These are phyloP conservation scores for Synanceia verrucosa DNA, from an alignment of 2,797 vertebrate species.

Conservation along the genomic window DNA sequence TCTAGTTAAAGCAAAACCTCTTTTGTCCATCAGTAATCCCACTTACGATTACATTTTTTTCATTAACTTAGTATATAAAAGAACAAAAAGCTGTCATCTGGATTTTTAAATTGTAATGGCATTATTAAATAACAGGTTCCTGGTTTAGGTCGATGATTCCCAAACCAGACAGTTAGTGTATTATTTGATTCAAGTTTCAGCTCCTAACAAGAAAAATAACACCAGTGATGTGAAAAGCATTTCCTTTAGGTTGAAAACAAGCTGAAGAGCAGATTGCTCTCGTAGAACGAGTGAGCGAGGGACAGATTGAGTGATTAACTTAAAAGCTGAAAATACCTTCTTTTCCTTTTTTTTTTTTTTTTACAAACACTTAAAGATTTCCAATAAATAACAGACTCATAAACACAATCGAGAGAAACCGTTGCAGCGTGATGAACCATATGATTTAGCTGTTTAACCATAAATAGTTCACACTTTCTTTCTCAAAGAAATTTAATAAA, in stretches of 20 bases:
- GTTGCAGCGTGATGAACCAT: conserved; percentile 1
- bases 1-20: not conserved
- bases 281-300: conserved; percentile 10
- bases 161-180: not conserved
- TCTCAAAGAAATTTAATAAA: conserved; percentile 9
- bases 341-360: not conserved
- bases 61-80: not conserved
- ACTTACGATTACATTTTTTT: not conserved
- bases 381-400: conserved; percentile 17
- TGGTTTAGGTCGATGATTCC: not conserved
- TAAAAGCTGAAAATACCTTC: not conserved
- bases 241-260: conserved; percentile 21
- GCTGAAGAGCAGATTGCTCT: conserved; percentile 3
- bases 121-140: not conserved
- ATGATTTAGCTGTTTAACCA: conserved; percentile 2
- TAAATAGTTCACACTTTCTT: not conserved
- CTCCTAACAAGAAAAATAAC: not conserved
- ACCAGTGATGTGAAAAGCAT: not conserved
- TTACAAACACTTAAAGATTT: not conserved
- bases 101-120: too few relatives aligned
- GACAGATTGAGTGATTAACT: conserved; percentile 23
- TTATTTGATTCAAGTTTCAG: not conserved
- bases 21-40: too few relatives aligned
- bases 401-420: conserved; percentile 7
- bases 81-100: too few relatives aligned